Conservation (phyloP, 2,888 invertebrate genomes). For the Parthenolecanium corni region DNA sequence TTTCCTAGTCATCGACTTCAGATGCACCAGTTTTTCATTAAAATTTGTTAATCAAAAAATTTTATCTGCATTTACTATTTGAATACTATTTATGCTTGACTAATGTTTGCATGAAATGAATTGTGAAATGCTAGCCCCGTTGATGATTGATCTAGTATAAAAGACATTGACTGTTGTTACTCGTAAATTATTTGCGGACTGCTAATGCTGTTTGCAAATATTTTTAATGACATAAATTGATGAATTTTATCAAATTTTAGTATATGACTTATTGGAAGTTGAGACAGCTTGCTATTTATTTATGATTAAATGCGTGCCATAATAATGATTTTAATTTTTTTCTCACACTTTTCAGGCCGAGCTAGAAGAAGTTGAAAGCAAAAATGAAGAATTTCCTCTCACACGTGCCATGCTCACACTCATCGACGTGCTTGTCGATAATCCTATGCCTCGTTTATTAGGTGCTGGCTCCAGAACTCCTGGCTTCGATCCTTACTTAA, state of each 20-base stretch:
- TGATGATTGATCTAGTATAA: no score
- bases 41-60: no score
- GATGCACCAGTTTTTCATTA: no score
- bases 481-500: slow-evolving; percentile 80
- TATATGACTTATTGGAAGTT: neutral
- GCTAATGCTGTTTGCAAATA: neutral
- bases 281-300: no score
- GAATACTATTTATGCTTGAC: no score
- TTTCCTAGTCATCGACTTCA: neutral
- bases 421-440: slow-evolving; percentile 58
- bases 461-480: slow-evolving; percentile 71
- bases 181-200: no score
- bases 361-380: slow-evolving; percentile 80
- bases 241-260: neutral
- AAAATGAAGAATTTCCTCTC: slow-evolving; percentile 80
- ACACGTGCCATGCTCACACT: slow-evolving; percentile 69
- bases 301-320: no score
- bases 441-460: slow-evolving; percentile 58
- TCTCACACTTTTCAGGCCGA: slow-evolving; percentile 53
- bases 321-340: no score
- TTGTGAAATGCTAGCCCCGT: no score
- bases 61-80: no score
- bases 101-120: no score
- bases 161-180: no score
- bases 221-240: neutral